A percentile compares a stretch with the other conserved stretches of the same genome.
Evolutionary conservation across 1,140 invertebrate genomes (phyloP).

Genomic region (Bathynomus jamesi): DNA sequence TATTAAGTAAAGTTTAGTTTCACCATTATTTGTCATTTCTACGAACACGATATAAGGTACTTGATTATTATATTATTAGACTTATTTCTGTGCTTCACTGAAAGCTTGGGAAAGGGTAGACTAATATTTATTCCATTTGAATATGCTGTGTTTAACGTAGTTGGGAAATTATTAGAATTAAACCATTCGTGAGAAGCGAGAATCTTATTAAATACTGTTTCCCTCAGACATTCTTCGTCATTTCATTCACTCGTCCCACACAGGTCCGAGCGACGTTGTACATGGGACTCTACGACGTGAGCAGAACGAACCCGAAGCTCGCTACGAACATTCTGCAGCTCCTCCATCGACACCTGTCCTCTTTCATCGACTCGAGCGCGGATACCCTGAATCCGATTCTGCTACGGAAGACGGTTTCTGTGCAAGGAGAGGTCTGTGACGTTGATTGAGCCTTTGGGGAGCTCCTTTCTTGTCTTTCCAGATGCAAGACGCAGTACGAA

Average conservation of each 20-base stretch:
- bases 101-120: too few species aligned
- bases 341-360: conserved; percentile 40
- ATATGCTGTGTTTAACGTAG: too few species aligned
- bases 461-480: conserved; percentile 14
- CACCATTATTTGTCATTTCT: too few species aligned
- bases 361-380: conserved; percentile 19
- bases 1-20: too few species aligned
- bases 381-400: conserved; percentile 23
- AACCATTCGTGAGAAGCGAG: too few species aligned
- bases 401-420: conserved; percentile 14
- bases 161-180: too few species aligned
- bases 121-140: too few species aligned
- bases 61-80: too few species aligned
- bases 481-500: conserved; percentile 4
- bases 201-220: too few species aligned
- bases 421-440: conserved; percentile 25
- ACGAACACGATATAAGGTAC: too few species aligned
- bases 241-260: not conserved
- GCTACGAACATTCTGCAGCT: conserved; percentile 42
- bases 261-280: conserved; percentile 45
- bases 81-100: too few species aligned
- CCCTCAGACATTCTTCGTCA: too few species aligned
- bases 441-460: conserved; percentile 34
- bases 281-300: conserved; percentile 39
- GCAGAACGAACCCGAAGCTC: conserved; percentile 42